Evolutionary conservation across 1,140 invertebrate species (phyloP), one percentile per base, ranked within the genome.

Genomic region (Aleiodes sp.): DNA sequence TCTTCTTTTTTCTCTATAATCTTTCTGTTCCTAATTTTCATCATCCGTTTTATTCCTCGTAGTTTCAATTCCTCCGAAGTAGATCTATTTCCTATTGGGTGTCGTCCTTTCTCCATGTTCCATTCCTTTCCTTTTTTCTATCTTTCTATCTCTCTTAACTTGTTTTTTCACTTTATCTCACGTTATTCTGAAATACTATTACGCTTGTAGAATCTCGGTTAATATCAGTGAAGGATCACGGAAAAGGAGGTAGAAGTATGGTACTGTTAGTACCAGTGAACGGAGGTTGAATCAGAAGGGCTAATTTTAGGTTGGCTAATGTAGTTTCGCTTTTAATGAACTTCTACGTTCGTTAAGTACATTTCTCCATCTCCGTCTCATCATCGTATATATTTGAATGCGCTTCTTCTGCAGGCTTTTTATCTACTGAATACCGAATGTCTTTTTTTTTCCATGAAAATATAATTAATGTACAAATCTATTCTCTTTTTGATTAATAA

Each of bases 291-390:
- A 75, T 78, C 72, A 73, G 73, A 74, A 80, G 76, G 78, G 80
- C 76, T 86, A 85, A 86, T 86, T 85, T 84, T 83, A 84, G 80
- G 78, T 84, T 80, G 82, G 79, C 82, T 86, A 85, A 86, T 78
- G 80, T 85, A 81, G 78, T 86, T 86, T 84, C 78, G 81, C 82
- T 84, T 81, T 81, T 86, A 85, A 85, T 85, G 82, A 86, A 85
- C 84, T 84, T 85, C 83, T 83, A 79, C 81, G 81, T 84, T 84
- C 84, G 79, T 84, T 84, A 86, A 84, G 83, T 81, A 79, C 80
- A 73, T 83, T 86, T 83, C 82, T 81, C 80, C 77, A 78, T 85
- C 81, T 81, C 77, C 74, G 73, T 81, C 78, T 78, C 70, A 33
- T 8, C 31, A 33, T n/a, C n/a, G n/a, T n/a, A n/a, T n/a, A n/a